Evolutionary conservation across 2,797 vertebrate species (phyloP), one percentile per base, ranked within the genome.

Genomic region (Crocidura indochinensis): DNA sequence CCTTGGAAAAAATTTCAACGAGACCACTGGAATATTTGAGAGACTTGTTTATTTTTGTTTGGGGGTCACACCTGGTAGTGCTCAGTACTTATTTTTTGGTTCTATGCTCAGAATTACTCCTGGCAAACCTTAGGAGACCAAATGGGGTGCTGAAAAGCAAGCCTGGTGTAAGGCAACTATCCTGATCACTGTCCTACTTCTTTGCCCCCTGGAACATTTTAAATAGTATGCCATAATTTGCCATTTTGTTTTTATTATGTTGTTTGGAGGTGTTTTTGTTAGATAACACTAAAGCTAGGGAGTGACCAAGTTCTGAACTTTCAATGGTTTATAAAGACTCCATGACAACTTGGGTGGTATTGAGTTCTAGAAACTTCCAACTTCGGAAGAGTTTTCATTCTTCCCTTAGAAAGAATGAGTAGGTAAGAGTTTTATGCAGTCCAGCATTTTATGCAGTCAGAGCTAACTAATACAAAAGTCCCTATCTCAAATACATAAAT

Each of bases 321-420:
- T 71, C 69, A 68, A 72, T 7, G 31, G 7, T 60, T 80, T 94
- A 75, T 11, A 67, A 75, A 64, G 65, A 77, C 46, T 82, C 27
- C 8, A 3, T 19, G 27, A 19, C 64, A 83, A 56, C 29, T 74
- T 2, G 3, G 56, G 67, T 4, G 24, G 49, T 31, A 47, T 19
- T 1, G 1, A 89, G 72, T 3, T 69, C 0, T 60, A 56, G 27
- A 49, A 82, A 15, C 53, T 56, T 38, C 14, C 53, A 56, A 65
- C 26, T 69, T 53, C 51, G 47, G 8, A 31, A 89, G 19, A 78
- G 53, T 29, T 38, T 38, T 71, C 22, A 46, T 74, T 56, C 29
- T 71, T 71, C 64, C 20, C 51, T 69, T 89, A 17, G 15, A 82
- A 78, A 56, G 19, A 76, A 92, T 29, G 24, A 74, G 76, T 62